Base-by-base conservation (phyloP, 2,797 vertebrate genomes). In the Nannoperca obscura region DNA sequence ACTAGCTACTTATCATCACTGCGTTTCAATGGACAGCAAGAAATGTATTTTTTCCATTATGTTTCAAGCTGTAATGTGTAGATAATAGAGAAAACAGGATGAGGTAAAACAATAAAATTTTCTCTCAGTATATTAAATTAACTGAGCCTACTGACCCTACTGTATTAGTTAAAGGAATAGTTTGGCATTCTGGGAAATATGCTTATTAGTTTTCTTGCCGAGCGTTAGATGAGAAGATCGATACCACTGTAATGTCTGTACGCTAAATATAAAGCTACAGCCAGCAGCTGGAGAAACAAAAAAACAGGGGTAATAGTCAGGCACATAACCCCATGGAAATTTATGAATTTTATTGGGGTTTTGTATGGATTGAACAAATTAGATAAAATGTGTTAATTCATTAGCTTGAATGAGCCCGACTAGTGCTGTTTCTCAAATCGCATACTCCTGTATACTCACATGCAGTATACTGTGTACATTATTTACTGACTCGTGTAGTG, bases 11-110 rank as follows among this genome's bases (percentile, higher is more conserved):
- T 42, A 14, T 42, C 14, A 42, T 42, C 13, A 42, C 60, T 50
- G 47, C 32, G 38, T 49, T 63, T 64, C 30, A 60, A 13, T 78
- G 63, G 70, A 62, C 46, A 32, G 36, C 30, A 40, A 24, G 12
- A 71, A 53, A 36, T n/a, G 3, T 12, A 36, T 32, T 71, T 78
- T 47, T 40, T 70, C 17, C 57, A 61, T 32, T 34, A 12, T 54
- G 27, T 20, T 72, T 81, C 46, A 59, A 47, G 54, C 19, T 71
- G 7, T 64, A 3, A 38, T 42, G 6, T 61, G 30, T 6, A 65
- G 20, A 3, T 2, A 57, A 52, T 36, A 58, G 6, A 44, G 36
- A 52, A 55, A 46, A 53, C 9, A 50, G 15, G n/a, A 53, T 30
- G 5, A 53, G 44, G 20, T 49, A 10, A 47, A 80, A 42, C 15